Evolutionary conservation across 2,888 invertebrate genomes (phyloP), one percentile per base, ranked within the genome.

Genomic region (Poecilobothrus nobilitatus): DNA sequence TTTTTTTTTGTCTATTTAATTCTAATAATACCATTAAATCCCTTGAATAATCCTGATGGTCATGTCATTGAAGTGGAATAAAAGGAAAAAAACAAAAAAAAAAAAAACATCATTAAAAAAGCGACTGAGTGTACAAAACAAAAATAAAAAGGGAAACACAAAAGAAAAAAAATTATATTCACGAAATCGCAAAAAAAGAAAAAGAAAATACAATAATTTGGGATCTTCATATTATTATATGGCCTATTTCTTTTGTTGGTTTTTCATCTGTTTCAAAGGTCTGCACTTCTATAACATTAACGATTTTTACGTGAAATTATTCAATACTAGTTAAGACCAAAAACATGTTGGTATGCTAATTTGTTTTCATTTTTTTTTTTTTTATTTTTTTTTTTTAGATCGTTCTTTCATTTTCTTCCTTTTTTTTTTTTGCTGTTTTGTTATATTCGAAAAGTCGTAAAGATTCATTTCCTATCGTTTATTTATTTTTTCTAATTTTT

Each of bases 21-120:
- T 53, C 15, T 53, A 53, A 53, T 53, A 53, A 53, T 18, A 53
- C 18, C 18, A 53, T 53, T 27, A 15, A 53, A 53, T 53, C 53
- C 53, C 53, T 53, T 53, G 12, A 53, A 53, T 53, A 53, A 53
- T 53, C 18, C 53, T 53, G 53, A 53, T 53, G 53, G 53, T 53
- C 53, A 53, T 53, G 53, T 53, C 53, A 53, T 18, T 53, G 53
- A 53, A 53, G 18, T 53, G 53, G 53, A 53, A 53, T 53, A 15
- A 53, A 53, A 6, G 2, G 15, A 53, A 53, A 53, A 15, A 37
- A 37, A 53, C 7, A 53, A 53, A 15, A 37, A 37, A 12, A 12
- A 8, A 37, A 4, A 37, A 12, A 37, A 1, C 12, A 37, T 12
- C 37, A 12, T 37, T 10, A 37, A 37, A 37, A 8, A 37, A 37